These are phyloP conservation scores for Acropora tenuis DNA, from an alignment of 64 coral and sea anemone species.

Conservation along the genomic window DNA sequence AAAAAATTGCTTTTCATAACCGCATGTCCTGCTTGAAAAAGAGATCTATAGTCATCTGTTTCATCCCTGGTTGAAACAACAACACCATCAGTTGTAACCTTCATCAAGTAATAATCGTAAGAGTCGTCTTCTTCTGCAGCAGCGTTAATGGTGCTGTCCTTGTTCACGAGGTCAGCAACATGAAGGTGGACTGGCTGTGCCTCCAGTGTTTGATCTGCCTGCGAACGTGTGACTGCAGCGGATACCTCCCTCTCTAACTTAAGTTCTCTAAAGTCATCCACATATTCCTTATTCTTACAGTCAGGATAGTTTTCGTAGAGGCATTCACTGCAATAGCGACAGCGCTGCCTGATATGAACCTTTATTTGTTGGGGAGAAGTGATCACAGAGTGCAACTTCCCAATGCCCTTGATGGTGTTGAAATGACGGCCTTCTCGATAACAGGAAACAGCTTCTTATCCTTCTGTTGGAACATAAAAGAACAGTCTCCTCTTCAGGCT, in stretches of 20 bases:
- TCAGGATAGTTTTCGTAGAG: slow-evolving; percentile 8
- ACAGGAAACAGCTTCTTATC: not conserved
- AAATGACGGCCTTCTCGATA: slow-evolving; percentile 46
- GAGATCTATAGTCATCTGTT: slow-evolving; percentile 12
- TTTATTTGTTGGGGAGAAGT: slow-evolving; percentile 35
- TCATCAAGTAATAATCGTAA: slow-evolving; percentile 20
- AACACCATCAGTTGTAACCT: not conserved
- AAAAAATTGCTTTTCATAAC: slow-evolving; percentile 35
- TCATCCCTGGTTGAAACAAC: not conserved
- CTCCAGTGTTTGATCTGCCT: slow-evolving; percentile 11
- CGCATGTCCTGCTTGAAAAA: slow-evolving; percentile 36
- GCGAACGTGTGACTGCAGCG: not conserved
- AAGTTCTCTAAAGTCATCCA: slow-evolving; percentile 27
- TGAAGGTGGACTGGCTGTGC: slow-evolving; percentile 45
- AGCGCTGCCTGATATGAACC: not conserved
- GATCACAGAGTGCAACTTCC: slow-evolving; percentile 39
- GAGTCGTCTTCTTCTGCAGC: slow-evolving; percentile 41
- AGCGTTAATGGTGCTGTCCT: slow-evolving; percentile 56
- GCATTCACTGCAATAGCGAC: slow-evolving; percentile 21
- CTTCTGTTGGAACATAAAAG: slow-evolving; percentile 57
- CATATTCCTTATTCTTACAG: slow-evolving; percentile 45
- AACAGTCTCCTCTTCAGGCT: slow-evolving; percentile 55
- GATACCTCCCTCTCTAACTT: slow-evolving; percentile 36
- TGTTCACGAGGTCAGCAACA: slow-evolving; percentile 47
- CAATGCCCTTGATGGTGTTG: slow-evolving; percentile 28